Conservation (phyloP, 2,797 vertebrate genomes). For the Aplochiton taeniatus region DNA sequence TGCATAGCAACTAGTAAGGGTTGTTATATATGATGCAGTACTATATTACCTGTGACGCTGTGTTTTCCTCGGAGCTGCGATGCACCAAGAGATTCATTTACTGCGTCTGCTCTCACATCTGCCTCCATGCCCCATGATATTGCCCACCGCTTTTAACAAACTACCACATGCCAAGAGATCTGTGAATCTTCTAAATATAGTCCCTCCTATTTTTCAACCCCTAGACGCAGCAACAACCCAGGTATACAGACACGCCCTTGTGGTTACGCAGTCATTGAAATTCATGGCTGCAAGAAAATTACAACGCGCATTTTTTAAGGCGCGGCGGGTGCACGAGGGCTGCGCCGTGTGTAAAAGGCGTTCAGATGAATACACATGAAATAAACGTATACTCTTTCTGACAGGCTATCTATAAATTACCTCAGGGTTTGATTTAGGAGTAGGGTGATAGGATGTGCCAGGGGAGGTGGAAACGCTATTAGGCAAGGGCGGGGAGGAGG, state of each 20-base stretch:
- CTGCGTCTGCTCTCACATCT: conserved; percentile 25
- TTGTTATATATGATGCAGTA: conserved; percentile 2
- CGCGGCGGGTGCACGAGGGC: conserved; percentile 57
- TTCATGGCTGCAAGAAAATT: conserved; percentile 58
- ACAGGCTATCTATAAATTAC: conserved; percentile 74
- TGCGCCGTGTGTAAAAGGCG: conserved; percentile 72
- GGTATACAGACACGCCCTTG: conserved; percentile 50
- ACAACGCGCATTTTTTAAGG: conserved; percentile 68
- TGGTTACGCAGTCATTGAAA: conserved; percentile 63
- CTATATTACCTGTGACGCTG: not conserved
- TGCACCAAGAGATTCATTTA: conserved; percentile 37
- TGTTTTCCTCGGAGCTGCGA: conserved; percentile 21
- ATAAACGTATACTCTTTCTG: conserved; percentile 70
- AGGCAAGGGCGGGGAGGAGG: conserved; percentile 17
- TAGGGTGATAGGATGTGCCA: conserved; percentile 37
- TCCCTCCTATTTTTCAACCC: conserved; percentile 48
- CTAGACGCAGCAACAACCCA: conserved; percentile 35
- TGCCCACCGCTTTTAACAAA: conserved; percentile 50
- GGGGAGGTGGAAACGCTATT: conserved; percentile 30
- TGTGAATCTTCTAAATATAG: conserved; percentile 54
- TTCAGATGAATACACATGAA: conserved; percentile 75
- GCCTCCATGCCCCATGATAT: conserved; percentile 25
- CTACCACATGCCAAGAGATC: conserved; percentile 40
- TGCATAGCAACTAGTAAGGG: conserved; percentile 7
- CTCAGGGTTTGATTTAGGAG: conserved; percentile 68